phyloP scores from a whole-genome alignment of 2,888 invertebrate genomes.

The Philopedon plagiatum region DNA sequence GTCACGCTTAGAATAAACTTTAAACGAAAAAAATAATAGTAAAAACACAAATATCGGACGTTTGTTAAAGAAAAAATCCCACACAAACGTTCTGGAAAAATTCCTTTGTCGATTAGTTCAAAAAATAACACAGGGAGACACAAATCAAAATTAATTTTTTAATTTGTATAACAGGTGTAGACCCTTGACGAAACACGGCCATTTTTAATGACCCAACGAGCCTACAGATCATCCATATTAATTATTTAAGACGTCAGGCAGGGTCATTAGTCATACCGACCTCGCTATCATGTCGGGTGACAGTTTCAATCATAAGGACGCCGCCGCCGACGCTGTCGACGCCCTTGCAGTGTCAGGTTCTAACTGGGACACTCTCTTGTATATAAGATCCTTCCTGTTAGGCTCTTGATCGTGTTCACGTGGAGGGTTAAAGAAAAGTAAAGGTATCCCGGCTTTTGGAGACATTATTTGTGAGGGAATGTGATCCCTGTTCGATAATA shows the following conservation, averaged over 20 bases:
- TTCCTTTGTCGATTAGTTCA: too few relatives aligned
- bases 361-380: neutral
- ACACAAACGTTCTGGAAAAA: too few relatives aligned
- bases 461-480: too few relatives aligned
- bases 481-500: too few relatives aligned
- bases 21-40: too few relatives aligned
- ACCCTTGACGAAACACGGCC: neutral
- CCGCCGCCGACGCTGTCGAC: neutral
- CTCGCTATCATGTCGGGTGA: conserved; percentile 59
- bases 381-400: neutral
- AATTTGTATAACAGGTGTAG: conserved; percentile 7
- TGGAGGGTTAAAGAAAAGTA: too few relatives aligned
- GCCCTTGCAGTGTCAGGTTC: conserved; percentile 20
- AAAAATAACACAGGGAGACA: too few relatives aligned
- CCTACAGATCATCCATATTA: conserved; percentile 60
- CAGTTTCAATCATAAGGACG: conserved; percentile 54
- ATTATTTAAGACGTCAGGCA: conserved; percentile 61
- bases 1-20: too few relatives aligned
- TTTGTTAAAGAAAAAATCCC: too few relatives aligned
- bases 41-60: too few relatives aligned
- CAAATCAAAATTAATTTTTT: conserved; percentile 5
- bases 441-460: too few relatives aligned
- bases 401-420: too few relatives aligned
- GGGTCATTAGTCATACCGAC: conserved; percentile 62
- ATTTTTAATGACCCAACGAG: conserved; percentile 31